Evolutionary conservation across 2,888 invertebrate genomes (phyloP).

Genomic region (Andrena camellia): DNA sequence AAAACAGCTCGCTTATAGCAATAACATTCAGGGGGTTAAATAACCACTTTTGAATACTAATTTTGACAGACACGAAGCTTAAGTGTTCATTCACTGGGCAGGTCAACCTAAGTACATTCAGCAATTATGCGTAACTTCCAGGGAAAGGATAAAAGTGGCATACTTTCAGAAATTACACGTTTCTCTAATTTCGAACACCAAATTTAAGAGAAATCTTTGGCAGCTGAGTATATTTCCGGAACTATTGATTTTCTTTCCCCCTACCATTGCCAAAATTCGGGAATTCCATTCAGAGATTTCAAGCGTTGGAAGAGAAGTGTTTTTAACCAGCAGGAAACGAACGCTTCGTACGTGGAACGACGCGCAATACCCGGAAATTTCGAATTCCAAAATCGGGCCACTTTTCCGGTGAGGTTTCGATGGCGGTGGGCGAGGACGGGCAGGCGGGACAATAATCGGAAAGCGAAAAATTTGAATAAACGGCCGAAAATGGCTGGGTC

Average conservation of each 20-base stretch:
- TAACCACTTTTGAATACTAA: no score
- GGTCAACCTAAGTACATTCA: background rate
- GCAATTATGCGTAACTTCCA: background rate
- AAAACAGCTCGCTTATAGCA: no score
- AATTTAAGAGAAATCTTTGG: background rate
- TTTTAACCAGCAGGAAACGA: slow-evolving; percentile 27
- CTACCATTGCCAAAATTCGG: background rate
- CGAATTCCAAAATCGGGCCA: slow-evolving; percentile 38
- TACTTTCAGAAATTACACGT: no score
- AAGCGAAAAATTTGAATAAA: slow-evolving; percentile 53
- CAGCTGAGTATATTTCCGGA: background rate
- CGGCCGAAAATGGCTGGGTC: slow-evolving; percentile 32
- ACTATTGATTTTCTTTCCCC: background rate
- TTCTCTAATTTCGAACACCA: no score
- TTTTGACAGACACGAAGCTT: no score
- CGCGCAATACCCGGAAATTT: slow-evolving; percentile 42
- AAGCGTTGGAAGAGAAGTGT: background rate
- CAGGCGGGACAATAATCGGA: slow-evolving; percentile 46
- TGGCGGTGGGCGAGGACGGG: background rate
- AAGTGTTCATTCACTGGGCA: no score
- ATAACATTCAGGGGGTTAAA: no score
- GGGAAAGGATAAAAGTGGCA: background rate
- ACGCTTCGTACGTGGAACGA: background rate
- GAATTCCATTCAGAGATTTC: slow-evolving; percentile 4
- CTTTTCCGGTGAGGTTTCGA: slow-evolving; percentile 25